Base-by-base conservation (phyloP, 2,113 vertebrate genomes). In the Piprites chloris region DNA sequence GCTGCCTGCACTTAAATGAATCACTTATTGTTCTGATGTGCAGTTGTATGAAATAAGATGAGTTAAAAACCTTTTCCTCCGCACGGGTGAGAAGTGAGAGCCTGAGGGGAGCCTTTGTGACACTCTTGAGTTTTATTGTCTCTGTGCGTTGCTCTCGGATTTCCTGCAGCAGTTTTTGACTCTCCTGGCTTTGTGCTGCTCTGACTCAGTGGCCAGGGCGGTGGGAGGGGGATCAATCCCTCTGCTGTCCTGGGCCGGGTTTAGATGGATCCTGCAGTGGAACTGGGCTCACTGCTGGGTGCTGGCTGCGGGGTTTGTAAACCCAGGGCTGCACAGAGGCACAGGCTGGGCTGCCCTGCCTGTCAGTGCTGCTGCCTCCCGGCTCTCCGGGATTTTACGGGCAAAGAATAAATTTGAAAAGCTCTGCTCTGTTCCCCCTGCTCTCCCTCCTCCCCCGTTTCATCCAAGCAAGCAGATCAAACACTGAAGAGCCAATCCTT, bases 371-470 rank as follows among this genome's bases (percentile, higher is more conserved):
- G 13, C 72, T 80, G 53, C 14, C 82, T 55, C 80, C 71, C 42
- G 71, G 3, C 9, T 44, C 41, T 81, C 24, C 44, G 68, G 35
- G 11, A 21, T n/a, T 33, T 88, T 18, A 55, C 33, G 12, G 65
- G 8, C 30, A 71, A 63, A n/a, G 9, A 50, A 33, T 17, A 42
- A 90, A 27, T 44, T 42, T 23, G 8, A 35, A 71, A 66, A 80
- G 9, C 11, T 39, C 6, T 76, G 4, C 5, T 23, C 11, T 49
- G 2, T 26, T 75, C 20, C 11, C 10, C 4, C 6, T 56, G 27
- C 20, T 55, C 21, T 33, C 13, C 24, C 9, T 6, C 4, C 16
- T 3, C 1, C 6, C 2, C 6, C 4, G 0, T 50, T 55, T 67
- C 42, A 56, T 16, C 17, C 37, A 90, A 32, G 12, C 10, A 86